These are phyloP conservation scores for Tenualosa thibaudeaui DNA, from an alignment of 2,797 vertebrate genomes.

Conservation along the genomic window DNA sequence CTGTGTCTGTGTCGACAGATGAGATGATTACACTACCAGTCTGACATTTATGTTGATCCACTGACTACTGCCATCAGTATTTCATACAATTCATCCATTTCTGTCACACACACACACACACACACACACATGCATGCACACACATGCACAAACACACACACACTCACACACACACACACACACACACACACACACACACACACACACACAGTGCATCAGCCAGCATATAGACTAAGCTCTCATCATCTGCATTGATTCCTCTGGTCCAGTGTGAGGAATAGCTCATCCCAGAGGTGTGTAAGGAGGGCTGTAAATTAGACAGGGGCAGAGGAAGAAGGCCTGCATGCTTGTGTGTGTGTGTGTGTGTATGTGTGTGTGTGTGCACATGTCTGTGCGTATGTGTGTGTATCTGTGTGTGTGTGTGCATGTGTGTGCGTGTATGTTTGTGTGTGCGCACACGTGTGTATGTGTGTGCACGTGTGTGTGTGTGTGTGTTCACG, in stretches of 20 bases:
- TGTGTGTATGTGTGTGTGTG: background rate
- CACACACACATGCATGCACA: background rate
- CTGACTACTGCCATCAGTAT: background rate
- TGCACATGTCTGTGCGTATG: background rate
- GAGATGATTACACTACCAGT: background rate
- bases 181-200: background rate
- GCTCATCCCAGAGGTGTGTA: background rate
- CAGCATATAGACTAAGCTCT: constrained; percentile 12
- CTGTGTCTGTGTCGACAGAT: too few relatives aligned
- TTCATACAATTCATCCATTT: background rate
- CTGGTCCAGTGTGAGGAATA: background rate
- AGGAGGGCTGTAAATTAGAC: background rate
- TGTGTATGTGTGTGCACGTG: background rate
- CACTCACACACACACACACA: too few relatives aligned
- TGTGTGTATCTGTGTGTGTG: background rate
- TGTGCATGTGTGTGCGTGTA: background rate
- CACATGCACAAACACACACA: too few relatives aligned
- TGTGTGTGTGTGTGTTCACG: background rate
- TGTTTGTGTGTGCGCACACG: background rate
- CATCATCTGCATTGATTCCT: constrained; percentile 7
- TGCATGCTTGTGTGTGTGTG: background rate
- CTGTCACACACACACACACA: background rate
- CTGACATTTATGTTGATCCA: background rate
- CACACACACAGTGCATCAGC: background rate
- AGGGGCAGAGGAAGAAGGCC: background rate